phyloP scores from a whole-genome alignment of 23 tunicate species.

The Styela plicata region DNA sequence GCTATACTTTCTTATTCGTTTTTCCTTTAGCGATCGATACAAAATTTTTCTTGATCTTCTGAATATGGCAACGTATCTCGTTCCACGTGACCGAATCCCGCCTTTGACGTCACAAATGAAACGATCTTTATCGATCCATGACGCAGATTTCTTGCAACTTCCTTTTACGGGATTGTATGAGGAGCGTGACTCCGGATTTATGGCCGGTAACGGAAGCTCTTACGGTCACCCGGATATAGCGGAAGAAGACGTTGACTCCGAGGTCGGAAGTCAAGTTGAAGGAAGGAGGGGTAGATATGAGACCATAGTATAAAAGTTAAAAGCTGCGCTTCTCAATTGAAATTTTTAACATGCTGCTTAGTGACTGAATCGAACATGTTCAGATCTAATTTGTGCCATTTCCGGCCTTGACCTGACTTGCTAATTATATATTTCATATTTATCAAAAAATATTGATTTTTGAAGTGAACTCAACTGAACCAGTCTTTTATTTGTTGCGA shows the following conservation, averaged over 20 bases:
- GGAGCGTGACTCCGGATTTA: slow-evolving; percentile 18
- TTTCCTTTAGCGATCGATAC: slow-evolving; percentile 66
- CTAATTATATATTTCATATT: too few species aligned
- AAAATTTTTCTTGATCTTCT: slow-evolving; percentile 74
- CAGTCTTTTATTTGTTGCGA: too few species aligned
- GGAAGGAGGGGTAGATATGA: neutral
- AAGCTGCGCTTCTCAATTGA: too few species aligned
- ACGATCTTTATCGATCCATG: slow-evolving; percentile 54
- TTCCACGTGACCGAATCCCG: slow-evolving; percentile 81
- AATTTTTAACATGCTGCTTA: too few species aligned
- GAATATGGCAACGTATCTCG: slow-evolving; percentile 63
- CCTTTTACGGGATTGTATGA: neutral
- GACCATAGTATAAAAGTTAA: neutral
- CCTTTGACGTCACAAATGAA: slow-evolving; percentile 48
- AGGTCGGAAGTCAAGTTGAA: neutral
- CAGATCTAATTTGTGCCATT: too few species aligned
- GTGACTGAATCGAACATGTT: too few species aligned
- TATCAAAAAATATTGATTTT: too few species aligned
- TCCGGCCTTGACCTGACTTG: too few species aligned
- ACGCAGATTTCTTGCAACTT: neutral
- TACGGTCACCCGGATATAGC: neutral
- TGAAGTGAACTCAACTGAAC: too few species aligned
- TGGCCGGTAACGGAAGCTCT: neutral
- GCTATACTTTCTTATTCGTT: neutral
- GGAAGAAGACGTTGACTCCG: neutral